phyloP scores from a whole-genome alignment of 1,140 invertebrate genomes.

The Caerostris extrusa region DNA sequence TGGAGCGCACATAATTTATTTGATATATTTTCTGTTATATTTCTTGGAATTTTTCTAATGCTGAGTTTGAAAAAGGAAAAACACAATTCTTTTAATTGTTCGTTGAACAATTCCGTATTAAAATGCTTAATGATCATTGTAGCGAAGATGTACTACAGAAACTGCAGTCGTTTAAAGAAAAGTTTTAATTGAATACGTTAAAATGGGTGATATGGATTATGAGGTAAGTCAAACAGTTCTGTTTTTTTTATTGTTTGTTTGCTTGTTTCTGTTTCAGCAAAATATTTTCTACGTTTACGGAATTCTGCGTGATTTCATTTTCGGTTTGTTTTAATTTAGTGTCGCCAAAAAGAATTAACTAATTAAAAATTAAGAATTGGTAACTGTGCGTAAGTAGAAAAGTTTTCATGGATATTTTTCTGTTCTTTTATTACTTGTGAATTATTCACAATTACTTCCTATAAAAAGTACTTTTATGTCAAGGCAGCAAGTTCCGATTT shows the following conservation, averaged over 20 bases:
- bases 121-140: not conserved
- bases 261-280: not conserved
- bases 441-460: no score
- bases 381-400: no score
- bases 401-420: no score
- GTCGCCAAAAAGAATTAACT: no score
- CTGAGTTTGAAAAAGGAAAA: no score
- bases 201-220: not conserved
- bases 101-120: slow-evolving; percentile 22
- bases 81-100: not conserved
- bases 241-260: not conserved
- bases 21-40: no score
- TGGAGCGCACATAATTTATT: no score
- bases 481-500: no score
- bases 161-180: not conserved
- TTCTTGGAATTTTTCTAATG: no score
- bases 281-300: not conserved
- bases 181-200: slow-evolving; percentile 29
- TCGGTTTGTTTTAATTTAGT: not conserved
- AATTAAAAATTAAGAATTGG: no score
- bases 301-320: not conserved
- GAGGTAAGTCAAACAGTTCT: not conserved
- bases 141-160: not conserved
- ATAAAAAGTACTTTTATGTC: no score
- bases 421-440: no score